These are phyloP conservation scores for Taphrorychus bicolor DNA, from an alignment of 2,888 invertebrate species.

Conservation along the genomic window DNA sequence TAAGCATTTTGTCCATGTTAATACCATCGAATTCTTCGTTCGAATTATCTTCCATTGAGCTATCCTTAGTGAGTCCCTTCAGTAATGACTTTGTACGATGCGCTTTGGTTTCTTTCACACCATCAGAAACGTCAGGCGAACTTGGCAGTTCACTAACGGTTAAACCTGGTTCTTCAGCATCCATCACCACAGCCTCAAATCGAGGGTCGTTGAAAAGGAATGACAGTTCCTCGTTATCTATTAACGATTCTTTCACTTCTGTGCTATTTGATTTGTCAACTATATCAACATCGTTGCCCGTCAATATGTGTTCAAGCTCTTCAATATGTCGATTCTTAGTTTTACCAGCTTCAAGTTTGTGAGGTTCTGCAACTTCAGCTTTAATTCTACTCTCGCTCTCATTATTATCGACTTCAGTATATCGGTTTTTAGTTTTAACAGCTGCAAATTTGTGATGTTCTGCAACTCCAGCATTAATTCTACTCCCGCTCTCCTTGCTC, in stretches of 20 bases:
- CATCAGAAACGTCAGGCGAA: too few relatives aligned
- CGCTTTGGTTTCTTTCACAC: too few relatives aligned
- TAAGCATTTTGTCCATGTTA: too few relatives aligned
- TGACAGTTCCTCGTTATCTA: slow-evolving; percentile 15
- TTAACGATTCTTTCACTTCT: neutral
- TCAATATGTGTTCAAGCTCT: slow-evolving; percentile 15
- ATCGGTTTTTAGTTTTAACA: too few relatives aligned
- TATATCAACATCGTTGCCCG: neutral
- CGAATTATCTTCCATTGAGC: too few relatives aligned
- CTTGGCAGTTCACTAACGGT: too few relatives aligned
- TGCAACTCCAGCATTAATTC: neutral
- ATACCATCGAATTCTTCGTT: too few relatives aligned
- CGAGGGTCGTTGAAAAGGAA: slow-evolving; percentile 24
- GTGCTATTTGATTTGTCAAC: neutral
- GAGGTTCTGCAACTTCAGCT: neutral
- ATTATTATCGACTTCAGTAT: neutral
- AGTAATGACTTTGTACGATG: too few relatives aligned
- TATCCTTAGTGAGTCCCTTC: too few relatives aligned
- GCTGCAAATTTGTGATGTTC: too few relatives aligned
- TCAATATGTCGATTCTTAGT: neutral
- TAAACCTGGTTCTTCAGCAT: neutral
- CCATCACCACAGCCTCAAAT: slow-evolving; percentile 7
- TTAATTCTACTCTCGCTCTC: neutral
- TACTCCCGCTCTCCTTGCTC: neutral
- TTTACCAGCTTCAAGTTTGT: neutral